Evolutionary conservation across 2,113 vertebrate genomes (phyloP), one percentile per base, ranked within the genome.

Genomic region (Telmatochromis brachygnathus): DNA sequence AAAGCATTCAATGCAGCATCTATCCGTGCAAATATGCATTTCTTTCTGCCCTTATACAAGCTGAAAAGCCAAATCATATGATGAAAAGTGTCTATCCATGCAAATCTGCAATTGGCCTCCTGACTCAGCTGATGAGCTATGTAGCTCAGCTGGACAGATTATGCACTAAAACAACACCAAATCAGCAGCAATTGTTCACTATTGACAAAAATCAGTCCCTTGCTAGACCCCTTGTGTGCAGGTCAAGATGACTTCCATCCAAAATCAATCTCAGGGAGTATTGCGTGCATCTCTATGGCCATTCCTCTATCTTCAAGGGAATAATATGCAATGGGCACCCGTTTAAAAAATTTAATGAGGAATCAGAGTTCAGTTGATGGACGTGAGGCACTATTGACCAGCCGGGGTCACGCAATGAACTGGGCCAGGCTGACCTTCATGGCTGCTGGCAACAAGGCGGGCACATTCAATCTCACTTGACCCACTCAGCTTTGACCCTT

Each of bases 401-500:
- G 83, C 81, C 3, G 2, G 79, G 93, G 93, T 94, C 89, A 90
- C 17, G 6, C 89, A 93, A 95, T 95, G 90, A 95, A 95, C 94
- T 94, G 89, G 87, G 91, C 84, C 23, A 2, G n/a, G 56, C 89
- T 94, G 88, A 94, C 92, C 94, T 86, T 83, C 28, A 9, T 70
- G 81, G 83, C 92, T 93, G 92, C 90, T 91, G 90, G 95, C 92
- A 94, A 92, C 88, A 86, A 90, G 84, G 85, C 91, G 89, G 95
- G 93, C 94, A 92, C 93, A 90, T 95, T 95, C 94, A 94, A 94
- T 96, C 95, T 95, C 94, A 95, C 94, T 96, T 96, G 95, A 95
- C 94, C 95, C 84, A 62, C 87, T 92, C 87, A 85, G 94, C 81
- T 92, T 90, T 92, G 91, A 94, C 94, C 92, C 88, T 51, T 90